Conservation (phyloP, 2,888 invertebrate genomes). For the Rapana venosa region DNA sequence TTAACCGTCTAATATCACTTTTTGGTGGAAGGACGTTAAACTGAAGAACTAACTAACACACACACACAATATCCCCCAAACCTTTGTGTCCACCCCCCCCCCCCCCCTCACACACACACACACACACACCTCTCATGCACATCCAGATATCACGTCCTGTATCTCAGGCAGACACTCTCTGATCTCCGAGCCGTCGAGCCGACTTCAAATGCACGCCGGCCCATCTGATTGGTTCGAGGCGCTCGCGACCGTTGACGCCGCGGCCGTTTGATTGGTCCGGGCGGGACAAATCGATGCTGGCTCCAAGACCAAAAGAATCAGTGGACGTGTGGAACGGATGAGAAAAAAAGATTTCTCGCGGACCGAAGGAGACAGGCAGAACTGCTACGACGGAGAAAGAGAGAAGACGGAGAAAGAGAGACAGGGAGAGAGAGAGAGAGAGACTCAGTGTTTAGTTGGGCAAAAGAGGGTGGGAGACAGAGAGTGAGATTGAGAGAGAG, state of each 20-base stretch:
- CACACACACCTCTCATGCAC: neutral
- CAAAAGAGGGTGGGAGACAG: neutral
- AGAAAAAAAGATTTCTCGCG: neutral
- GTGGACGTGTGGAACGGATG: conserved; percentile 1
- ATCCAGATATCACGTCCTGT: neutral
- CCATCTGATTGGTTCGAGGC: neutral
- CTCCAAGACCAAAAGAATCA: neutral
- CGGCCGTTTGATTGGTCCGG: neutral
- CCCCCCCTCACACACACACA: neutral
- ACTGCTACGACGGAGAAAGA: no score
- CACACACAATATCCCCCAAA: neutral
- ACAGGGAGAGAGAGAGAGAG: no score
- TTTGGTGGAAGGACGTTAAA: no score
- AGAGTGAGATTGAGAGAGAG: neutral
- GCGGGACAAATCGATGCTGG: neutral
- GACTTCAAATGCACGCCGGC: neutral
- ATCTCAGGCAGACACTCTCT: conserved; percentile 4
- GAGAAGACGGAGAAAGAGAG: no score
- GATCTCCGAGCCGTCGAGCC: neutral
- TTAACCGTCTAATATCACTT: no score
- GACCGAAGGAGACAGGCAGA: no score
- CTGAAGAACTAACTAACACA: no score
- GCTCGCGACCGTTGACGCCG: neutral
- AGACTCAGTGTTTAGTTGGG: no score
- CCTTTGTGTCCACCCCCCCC: neutral